These are phyloP conservation scores for Myoxocephalus aenaeus DNA, from an alignment of 2,797 vertebrate species.

Conservation along the genomic window DNA sequence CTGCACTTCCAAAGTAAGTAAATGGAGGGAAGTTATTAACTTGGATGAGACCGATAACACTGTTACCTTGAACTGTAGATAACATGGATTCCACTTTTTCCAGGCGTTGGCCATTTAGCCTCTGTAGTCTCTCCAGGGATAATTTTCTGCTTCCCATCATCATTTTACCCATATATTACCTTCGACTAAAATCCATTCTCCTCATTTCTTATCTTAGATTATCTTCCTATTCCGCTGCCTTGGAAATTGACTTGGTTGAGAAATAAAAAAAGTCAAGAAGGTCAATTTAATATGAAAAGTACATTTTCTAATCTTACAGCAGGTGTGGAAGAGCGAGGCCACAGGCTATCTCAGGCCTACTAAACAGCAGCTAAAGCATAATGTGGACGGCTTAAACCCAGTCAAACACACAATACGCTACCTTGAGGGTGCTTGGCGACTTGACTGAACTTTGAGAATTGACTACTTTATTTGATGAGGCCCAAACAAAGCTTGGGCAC, in stretches of 20 bases:
- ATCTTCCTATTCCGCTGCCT: constrained; percentile 31
- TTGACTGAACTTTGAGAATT: constrained; percentile 17
- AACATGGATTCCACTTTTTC: constrained; percentile 63
- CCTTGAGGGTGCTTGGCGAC: background rate
- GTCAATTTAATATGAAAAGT: constrained; percentile 50
- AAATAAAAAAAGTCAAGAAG: constrained; percentile 43
- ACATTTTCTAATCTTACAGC: constrained; percentile 41
- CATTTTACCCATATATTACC: constrained; percentile 46
- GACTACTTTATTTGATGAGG: constrained; percentile 1
- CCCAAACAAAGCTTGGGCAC: constrained; percentile 33
- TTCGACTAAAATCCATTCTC: constrained; percentile 46
- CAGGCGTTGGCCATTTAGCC: constrained; percentile 48
- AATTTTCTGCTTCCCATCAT: constrained; percentile 56
- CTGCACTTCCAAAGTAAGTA: constrained; percentile 65
- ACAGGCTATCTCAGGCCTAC: constrained; percentile 12
- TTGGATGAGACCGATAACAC: constrained; percentile 75
- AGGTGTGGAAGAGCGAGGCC: constrained; percentile 4
- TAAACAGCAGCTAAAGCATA: constrained; percentile 29
- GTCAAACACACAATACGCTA: constrained; percentile 11
- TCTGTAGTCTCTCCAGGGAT: constrained; percentile 38
- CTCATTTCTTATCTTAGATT: constrained; percentile 47
- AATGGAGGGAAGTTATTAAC: constrained; percentile 80
- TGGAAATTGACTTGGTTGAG: constrained; percentile 49
- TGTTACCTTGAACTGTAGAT: constrained; percentile 75
- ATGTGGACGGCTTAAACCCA: constrained; percentile 8